Percentiles rank a stretch among this genome's conserved stretches.
phyloP scores from a whole-genome alignment of 1,140 invertebrate genomes.

The Aphaenogaster rudis region DNA sequence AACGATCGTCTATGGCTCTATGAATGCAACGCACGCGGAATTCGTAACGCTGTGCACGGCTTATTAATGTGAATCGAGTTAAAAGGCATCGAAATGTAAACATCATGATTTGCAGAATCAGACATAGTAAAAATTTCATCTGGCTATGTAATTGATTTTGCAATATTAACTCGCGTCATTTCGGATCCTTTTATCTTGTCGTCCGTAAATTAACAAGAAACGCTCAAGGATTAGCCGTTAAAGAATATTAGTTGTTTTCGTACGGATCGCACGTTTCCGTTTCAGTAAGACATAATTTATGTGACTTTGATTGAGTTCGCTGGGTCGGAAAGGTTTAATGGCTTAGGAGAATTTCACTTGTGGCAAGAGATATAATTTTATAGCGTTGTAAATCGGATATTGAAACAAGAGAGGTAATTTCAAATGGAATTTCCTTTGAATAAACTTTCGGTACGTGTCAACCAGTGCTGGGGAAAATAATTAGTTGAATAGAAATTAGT shows the following conservation, averaged over 20 bases:
- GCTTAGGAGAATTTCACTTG: slow-evolving; percentile 16
- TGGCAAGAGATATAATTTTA: slow-evolving; percentile 33
- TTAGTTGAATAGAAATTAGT: too few relatives aligned
- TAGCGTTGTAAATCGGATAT: slow-evolving; percentile 15
- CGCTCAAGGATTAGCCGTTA: neutral
- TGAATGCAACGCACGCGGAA: neutral
- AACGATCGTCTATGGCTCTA: neutral
- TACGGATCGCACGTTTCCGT: slow-evolving; percentile 29
- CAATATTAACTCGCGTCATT: neutral
- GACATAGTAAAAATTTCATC: neutral
- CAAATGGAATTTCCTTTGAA: neutral
- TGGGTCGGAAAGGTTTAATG: slow-evolving; percentile 45
- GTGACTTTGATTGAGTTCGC: slow-evolving; percentile 48
- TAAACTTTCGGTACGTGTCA: neutral
- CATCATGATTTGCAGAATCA: neutral
- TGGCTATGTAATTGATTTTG: neutral
- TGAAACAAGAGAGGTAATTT: slow-evolving; percentile 29
- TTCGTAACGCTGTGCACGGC: neutral
- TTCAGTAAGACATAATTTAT: slow-evolving; percentile 51
- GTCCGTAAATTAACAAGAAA: slow-evolving; percentile 18
- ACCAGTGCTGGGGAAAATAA: too few relatives aligned
- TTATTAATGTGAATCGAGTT: neutral
- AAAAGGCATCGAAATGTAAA: too few relatives aligned
- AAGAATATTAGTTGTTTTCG: slow-evolving; percentile 29
- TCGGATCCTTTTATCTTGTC: neutral